Conservation (phyloP, 2,797 vertebrate species). For the Dicrostonyx torquatus region DNA sequence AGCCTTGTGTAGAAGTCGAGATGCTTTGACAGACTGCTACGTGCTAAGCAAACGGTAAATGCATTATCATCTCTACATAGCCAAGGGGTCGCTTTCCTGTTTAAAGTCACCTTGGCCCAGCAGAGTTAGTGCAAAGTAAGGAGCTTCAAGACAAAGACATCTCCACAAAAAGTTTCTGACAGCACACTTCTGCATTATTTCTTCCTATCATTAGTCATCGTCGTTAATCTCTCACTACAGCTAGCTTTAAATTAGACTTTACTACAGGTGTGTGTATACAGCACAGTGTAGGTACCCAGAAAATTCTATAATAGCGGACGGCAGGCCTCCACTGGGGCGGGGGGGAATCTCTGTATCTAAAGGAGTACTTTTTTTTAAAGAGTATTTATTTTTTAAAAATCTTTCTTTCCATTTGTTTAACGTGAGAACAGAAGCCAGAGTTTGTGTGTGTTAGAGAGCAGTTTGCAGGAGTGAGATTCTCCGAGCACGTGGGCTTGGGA, state of each 20-base stretch:
- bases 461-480: neutral
- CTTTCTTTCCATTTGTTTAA: neutral
- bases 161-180: neutral
- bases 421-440: neutral
- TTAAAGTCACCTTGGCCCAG: neutral
- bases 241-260: neutral
- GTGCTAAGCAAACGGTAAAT: neutral
- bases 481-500: neutral
- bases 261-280: neutral
- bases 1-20: neutral
- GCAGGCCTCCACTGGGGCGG: too few species aligned
- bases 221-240: neutral
- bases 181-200: neutral
- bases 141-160: neutral
- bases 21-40: neutral
- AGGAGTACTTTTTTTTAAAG: neutral
- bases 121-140: neutral
- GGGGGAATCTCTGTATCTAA: neutral
- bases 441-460: neutral
- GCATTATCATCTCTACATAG: accelerated
- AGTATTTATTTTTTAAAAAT: neutral
- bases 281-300: neutral
- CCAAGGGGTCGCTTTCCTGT: neutral
- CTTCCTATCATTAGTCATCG: neutral
- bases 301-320: neutral